Conservation (phyloP, 2,113 vertebrate genomes). For the Aphelocoma coerulescens region DNA sequence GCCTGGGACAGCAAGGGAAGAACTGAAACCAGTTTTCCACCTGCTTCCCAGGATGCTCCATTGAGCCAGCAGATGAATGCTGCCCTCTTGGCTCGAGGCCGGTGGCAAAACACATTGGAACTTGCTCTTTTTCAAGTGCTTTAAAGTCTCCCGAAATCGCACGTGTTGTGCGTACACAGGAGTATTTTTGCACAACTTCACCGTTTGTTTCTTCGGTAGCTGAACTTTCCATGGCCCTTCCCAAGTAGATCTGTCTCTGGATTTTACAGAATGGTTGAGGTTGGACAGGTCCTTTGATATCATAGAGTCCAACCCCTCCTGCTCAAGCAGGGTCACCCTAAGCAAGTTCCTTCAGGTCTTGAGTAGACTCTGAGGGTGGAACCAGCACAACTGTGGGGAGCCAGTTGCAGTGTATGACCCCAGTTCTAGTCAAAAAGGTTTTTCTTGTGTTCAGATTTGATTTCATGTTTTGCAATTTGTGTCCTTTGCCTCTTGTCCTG, state of each 20-base stretch:
- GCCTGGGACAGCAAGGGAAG: neutral
- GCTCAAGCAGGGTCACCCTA: neutral
- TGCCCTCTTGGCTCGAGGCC: neutral
- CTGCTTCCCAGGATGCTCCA: neutral
- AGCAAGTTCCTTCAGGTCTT: neutral
- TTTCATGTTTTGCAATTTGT: neutral
- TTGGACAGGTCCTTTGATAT: neutral
- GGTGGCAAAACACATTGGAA: neutral
- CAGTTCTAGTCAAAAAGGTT: neutral
- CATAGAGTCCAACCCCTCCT: neutral
- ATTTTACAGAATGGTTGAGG: neutral
- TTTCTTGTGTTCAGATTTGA: neutral
- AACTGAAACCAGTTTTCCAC: neutral
- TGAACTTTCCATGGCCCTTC: neutral
- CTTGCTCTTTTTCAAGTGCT: neutral
- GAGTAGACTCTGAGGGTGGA: neutral
- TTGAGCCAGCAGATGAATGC: neutral
- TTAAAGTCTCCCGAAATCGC: neutral
- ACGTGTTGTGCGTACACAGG: rapidly evolving
- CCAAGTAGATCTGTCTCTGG: neutral
- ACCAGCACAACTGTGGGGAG: neutral
- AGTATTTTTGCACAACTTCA: neutral
- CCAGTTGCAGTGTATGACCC: neutral
- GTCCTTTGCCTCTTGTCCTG: neutral
- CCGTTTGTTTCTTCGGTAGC: neutral